These are phyloP conservation scores for Neogale vison DNA, from an alignment of 2,113 vertebrate genomes.

Conservation along the genomic window DNA sequence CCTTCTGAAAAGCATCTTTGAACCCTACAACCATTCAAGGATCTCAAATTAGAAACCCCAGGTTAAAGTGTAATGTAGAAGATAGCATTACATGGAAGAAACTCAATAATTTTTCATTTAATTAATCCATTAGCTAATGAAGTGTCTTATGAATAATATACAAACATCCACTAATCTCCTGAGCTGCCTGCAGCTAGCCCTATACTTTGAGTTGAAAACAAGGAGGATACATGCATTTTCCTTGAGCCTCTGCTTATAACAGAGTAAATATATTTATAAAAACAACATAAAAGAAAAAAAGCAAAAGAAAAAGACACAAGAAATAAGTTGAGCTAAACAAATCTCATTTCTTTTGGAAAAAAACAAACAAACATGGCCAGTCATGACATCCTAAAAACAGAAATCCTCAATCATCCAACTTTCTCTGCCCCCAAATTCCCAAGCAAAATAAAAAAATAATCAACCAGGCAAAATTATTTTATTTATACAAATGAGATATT, in stretches of 20 bases:
- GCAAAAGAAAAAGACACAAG: background rate
- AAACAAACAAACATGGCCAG: background rate
- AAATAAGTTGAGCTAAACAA: background rate
- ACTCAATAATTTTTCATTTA: background rate
- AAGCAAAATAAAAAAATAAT: conserved; percentile 25
- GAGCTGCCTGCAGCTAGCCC: background rate
- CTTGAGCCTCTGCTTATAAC: background rate
- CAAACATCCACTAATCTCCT: background rate
- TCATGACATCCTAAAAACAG: background rate
- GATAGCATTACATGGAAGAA: background rate
- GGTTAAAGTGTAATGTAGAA: background rate
- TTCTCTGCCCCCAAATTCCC: background rate
- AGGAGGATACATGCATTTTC: background rate
- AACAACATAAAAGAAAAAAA: background rate
- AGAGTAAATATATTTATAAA: background rate
- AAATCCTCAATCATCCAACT: background rate
- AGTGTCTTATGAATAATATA: background rate
- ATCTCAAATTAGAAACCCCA: background rate
- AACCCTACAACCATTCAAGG: background rate
- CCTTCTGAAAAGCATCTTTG: background rate
- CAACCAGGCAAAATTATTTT: background rate
- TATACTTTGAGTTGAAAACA: background rate
- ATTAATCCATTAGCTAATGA: background rate
- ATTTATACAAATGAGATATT: conserved; percentile 30
- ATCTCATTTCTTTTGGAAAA: conserved; percentile 9